Evolutionary conservation across 2,888 invertebrate genomes (phyloP).

Genomic region (Cactoblastis cactorum): DNA sequence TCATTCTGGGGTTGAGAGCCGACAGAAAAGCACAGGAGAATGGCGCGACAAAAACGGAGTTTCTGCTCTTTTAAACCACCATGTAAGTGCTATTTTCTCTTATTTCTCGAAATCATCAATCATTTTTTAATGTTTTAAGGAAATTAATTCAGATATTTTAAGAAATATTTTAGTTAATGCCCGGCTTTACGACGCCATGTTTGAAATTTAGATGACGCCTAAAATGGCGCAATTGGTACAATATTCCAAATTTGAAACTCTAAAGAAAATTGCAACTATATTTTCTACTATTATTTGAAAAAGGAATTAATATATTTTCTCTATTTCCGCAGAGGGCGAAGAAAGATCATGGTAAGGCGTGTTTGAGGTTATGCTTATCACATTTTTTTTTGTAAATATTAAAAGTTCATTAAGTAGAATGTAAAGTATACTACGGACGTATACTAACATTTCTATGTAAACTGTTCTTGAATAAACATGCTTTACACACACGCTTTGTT

Average conservation of each 20-base stretch:
- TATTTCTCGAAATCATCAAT: not conserved
- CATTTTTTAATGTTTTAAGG: not conserved
- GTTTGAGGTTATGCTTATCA: conserved; percentile 19
- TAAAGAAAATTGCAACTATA: not conserved
- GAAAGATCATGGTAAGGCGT: conserved; percentile 36
- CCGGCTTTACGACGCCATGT: not conserved
- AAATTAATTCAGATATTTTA: not conserved
- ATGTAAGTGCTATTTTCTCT: conserved; percentile 32
- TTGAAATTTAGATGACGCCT: not conserved
- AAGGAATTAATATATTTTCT: conserved; percentile 15
- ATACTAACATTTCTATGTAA: conserved; percentile 46
- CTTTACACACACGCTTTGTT: conserved; percentile 56
- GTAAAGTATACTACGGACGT: conserved; percentile 40
- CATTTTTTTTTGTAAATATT: conserved; percentile 36
- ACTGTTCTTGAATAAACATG: conserved; percentile 54
- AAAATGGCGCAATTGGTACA: conserved; percentile 1
- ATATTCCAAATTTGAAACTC: conserved; percentile 4
- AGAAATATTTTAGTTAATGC: not conserved
- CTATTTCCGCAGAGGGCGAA: conserved; percentile 27
- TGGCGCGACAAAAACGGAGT: conserved; percentile 18
- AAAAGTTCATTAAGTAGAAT: conserved; percentile 36
- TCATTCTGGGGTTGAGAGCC: conserved; percentile 55
- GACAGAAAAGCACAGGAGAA: conserved; percentile 32
- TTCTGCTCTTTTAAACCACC: conserved; percentile 28
- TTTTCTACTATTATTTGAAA: not conserved